A percentile compares a stretch with the other conserved stretches of the same genome.
Evolutionary conservation across 2,113 vertebrate genomes (phyloP).

Genomic region (Oreochromis niloticus): DNA sequence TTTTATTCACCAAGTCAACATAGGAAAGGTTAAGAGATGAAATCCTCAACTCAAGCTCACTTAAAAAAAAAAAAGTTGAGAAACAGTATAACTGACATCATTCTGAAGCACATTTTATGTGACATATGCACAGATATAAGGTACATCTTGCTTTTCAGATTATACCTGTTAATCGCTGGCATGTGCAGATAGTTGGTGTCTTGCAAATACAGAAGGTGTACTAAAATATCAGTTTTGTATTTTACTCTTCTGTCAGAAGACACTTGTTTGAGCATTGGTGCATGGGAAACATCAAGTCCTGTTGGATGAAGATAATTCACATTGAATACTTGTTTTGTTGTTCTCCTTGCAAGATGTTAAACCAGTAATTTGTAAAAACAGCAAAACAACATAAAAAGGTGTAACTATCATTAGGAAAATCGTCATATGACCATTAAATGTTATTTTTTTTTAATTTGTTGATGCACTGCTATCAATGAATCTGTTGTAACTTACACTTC

Average conservation of each 20-base stretch:
- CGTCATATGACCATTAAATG: neutral
- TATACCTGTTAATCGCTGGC: conserved; percentile 29
- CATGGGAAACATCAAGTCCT: conserved; percentile 41
- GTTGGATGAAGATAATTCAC: neutral
- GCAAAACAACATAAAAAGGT: neutral
- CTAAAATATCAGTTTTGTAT: neutral
- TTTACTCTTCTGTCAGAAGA: conserved; percentile 14
- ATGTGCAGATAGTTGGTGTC: conserved; percentile 18
- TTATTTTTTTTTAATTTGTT: neutral
- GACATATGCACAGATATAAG: neutral
- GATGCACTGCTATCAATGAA: neutral
- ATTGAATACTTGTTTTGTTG: neutral
- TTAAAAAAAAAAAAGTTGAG: neutral
- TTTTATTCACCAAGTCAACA: neutral
- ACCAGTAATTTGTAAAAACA: neutral
- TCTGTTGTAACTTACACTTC: neutral
- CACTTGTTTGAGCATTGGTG: conserved; percentile 33
- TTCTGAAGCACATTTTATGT: neutral
- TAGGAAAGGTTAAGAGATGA: too few species aligned
- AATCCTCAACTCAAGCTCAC: too few species aligned
- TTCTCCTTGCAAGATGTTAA: neutral
- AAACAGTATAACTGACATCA: neutral
- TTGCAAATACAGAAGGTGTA: conserved; percentile 48
- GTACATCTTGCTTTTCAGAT: neutral
- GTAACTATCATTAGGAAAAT: neutral